These are phyloP conservation scores for Haliaeetus leucogaster DNA, from an alignment of 2,113 vertebrate species.

Conservation along the genomic window DNA sequence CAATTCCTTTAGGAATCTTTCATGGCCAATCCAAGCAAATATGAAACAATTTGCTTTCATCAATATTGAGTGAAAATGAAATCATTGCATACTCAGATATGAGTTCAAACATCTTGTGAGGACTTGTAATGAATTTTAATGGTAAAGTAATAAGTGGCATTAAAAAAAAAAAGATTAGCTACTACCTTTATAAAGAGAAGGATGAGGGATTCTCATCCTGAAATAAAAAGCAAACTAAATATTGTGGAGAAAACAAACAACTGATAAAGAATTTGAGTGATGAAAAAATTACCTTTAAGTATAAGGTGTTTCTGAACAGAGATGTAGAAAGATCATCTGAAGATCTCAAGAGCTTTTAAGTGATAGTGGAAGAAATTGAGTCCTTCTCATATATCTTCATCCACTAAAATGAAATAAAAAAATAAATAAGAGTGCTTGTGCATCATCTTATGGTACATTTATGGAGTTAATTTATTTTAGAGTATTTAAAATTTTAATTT, in stretches of 20 bases:
- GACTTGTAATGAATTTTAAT: neutral
- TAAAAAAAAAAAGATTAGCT: neutral
- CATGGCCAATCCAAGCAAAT: neutral
- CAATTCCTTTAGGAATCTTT: neutral
- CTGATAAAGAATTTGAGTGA: neutral
- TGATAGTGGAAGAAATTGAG: neutral
- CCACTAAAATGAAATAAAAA: neutral
- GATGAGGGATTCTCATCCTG: neutral
- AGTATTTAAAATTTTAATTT: neutral
- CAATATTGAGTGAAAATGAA: neutral
- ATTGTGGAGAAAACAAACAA: neutral
- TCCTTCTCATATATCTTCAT: neutral
- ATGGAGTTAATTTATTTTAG: neutral
- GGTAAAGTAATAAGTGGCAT: neutral
- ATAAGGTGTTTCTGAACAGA: neutral
- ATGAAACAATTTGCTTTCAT: neutral
- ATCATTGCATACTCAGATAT: neutral
- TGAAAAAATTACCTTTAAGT: neutral
- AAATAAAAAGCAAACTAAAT: neutral
- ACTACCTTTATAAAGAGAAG: neutral
- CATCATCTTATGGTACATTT: neutral
- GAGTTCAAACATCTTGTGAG: neutral
- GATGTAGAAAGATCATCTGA: neutral
- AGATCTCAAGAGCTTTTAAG: neutral
- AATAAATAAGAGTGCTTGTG: neutral